A percentile compares a stretch with the other conserved stretches of the same genome.
Evolutionary conservation across 1,140 invertebrate genomes (phyloP).

Genomic region (Choristoneura fumiferana): DNA sequence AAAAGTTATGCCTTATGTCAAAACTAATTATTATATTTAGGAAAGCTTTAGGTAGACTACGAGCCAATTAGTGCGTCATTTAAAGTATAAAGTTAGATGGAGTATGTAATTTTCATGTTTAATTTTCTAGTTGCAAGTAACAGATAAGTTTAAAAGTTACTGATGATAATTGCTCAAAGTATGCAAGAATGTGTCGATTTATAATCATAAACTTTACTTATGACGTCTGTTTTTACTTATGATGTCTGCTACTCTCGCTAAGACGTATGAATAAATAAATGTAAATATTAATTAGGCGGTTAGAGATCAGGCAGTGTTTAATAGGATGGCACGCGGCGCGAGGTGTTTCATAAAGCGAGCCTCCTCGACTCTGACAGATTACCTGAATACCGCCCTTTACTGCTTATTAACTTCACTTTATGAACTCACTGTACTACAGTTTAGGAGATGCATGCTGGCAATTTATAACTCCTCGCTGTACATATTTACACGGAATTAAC

Average conservation of each 20-base stretch:
- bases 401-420: conserved; percentile 49
- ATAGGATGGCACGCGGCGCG: conserved; percentile 14
- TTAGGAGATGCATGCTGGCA: conserved; percentile 23
- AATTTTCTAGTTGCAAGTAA: no score
- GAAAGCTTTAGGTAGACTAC: no score
- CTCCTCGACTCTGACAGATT: conserved; percentile 49
- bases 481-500: conserved; percentile 18
- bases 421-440: conserved; percentile 19
- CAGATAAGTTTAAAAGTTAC: no score
- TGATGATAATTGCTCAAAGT: no score
- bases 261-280: conserved; percentile 10
- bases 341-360: conserved; percentile 29
- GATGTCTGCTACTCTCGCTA: conserved; percentile 3
- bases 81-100: no score
- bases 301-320: conserved; percentile 17
- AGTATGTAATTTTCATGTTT: no score
- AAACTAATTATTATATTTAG: no score
- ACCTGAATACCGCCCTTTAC: conserved; percentile 42
- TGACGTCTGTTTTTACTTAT: background rate
- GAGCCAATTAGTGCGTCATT: no score
- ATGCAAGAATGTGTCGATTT: no score
- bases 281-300: conserved; percentile 19
- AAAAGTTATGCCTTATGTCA: no score
- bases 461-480: conserved; percentile 28
- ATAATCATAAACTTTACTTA: no score